These are phyloP conservation scores for Meloidogyne floridensis DNA, from an alignment of 1,140 invertebrate species.

Conservation along the genomic window DNA sequence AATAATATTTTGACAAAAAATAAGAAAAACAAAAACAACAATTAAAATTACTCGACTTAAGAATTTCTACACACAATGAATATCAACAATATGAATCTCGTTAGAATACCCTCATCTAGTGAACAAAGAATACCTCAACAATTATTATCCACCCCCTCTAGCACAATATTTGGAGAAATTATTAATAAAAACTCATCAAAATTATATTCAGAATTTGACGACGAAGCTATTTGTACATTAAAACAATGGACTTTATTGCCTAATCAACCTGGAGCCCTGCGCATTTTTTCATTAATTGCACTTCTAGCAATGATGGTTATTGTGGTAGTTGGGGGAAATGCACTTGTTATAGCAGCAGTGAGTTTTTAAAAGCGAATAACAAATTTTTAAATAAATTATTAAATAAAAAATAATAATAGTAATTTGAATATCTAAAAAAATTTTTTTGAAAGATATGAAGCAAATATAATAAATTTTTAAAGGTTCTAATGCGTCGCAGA, in stretches of 20 bases:
- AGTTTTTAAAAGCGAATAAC: not conserved
- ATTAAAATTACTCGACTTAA: no score
- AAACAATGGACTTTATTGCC: conserved; percentile 59
- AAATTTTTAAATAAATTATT: not conserved
- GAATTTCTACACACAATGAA: not conserved
- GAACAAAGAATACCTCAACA: conserved; percentile 10
- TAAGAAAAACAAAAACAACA: not conserved
- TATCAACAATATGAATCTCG: conserved; percentile 15
- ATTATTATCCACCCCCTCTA: not conserved
- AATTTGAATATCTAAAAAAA: not conserved
- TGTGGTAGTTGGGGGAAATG: conserved; percentile 74
- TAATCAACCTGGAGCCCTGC: conserved; percentile 61
- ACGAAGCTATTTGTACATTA: conserved; percentile 50
- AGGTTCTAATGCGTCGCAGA: conserved; percentile 77
- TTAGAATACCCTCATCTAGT: not conserved
- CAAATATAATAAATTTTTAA: not conserved
- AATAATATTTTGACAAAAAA: conserved; percentile 3
- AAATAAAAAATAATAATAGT: not conserved
- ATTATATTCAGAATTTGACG: conserved; percentile 7
- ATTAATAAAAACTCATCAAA: conserved; percentile 2
- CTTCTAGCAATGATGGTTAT: conserved; percentile 63
- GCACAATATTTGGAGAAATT: conserved; percentile 8
- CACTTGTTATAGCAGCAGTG: conserved; percentile 90
- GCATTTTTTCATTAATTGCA: conserved; percentile 66
- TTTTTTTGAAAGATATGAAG: no score